These are phyloP conservation scores for Lontra canadensis DNA, from an alignment of 2,113 vertebrate species.

Conservation along the genomic window DNA sequence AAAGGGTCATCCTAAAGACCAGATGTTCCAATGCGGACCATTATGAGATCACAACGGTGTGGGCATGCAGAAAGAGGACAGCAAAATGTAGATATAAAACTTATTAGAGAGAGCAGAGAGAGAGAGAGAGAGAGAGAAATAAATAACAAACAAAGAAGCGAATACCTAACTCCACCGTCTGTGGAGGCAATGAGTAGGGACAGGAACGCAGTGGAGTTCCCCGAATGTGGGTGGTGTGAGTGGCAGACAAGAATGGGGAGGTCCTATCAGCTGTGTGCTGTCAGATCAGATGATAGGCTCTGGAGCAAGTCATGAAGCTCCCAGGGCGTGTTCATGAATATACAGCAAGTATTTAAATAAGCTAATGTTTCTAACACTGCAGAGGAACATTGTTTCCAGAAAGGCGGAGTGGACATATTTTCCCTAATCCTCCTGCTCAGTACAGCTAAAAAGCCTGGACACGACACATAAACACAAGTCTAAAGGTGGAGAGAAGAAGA, in stretches of 20 bases:
- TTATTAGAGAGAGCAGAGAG: background rate
- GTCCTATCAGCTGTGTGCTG: fast-evolving
- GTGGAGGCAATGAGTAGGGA: background rate
- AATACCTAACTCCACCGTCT: background rate
- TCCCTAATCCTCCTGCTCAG: background rate
- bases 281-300: background rate
- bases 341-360: background rate
- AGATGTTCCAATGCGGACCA: background rate
- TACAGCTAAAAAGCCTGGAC: background rate
- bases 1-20: background rate
- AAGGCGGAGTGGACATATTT: background rate
- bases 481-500: background rate
- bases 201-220: background rate
- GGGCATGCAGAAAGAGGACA: too few species aligned
- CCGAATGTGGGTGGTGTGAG: fast-evolving
- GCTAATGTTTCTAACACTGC: background rate
- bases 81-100: background rate
- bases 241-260: background rate
- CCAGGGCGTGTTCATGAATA: background rate
- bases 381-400: background rate
- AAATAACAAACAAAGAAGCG: background rate
- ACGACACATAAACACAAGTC: background rate
- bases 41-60: background rate
- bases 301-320: background rate
- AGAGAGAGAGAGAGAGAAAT: too few species aligned